Conservation (phyloP, 1,140 invertebrate species). For the Andrena cerasifolii region DNA sequence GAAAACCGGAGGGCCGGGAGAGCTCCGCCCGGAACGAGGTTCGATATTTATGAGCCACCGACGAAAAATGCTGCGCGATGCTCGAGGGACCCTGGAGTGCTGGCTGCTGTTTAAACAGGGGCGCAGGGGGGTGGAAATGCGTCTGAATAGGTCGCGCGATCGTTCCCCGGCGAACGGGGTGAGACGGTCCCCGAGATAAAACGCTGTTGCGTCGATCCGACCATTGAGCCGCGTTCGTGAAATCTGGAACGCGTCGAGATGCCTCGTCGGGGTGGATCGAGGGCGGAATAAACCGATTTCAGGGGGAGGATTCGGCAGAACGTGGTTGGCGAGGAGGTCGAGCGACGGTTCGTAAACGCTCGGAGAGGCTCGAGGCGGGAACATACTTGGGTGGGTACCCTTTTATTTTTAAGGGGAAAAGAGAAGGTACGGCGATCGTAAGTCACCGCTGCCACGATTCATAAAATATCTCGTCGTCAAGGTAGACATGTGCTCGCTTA, state of each 20-base stretch:
- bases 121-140: background rate
- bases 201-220: slow-evolving; percentile 28
- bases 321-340: background rate
- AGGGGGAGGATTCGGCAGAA: background rate
- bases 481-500: background rate
- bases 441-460: too few relatives aligned
- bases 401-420: background rate
- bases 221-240: background rate
- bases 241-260: background rate
- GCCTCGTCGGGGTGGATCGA: background rate
- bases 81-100: slow-evolving; percentile 17
- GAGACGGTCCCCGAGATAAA: slow-evolving; percentile 19
- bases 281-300: slow-evolving; percentile 32
- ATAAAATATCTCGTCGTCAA: too few relatives aligned
- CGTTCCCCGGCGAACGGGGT: slow-evolving; percentile 11
- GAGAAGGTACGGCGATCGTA: too few relatives aligned
- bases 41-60: slow-evolving; percentile 55
- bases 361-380: too few relatives aligned
- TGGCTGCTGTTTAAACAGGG: background rate
- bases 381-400: background rate
- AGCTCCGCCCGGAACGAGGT: background rate
- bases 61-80: slow-evolving; percentile 51
- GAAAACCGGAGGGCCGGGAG: too few relatives aligned
- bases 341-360: background rate
- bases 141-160: slow-evolving; percentile 25